These are phyloP conservation scores for Gastrophysa polygoni DNA, from an alignment of 2,888 invertebrate species.

Conservation along the genomic window DNA sequence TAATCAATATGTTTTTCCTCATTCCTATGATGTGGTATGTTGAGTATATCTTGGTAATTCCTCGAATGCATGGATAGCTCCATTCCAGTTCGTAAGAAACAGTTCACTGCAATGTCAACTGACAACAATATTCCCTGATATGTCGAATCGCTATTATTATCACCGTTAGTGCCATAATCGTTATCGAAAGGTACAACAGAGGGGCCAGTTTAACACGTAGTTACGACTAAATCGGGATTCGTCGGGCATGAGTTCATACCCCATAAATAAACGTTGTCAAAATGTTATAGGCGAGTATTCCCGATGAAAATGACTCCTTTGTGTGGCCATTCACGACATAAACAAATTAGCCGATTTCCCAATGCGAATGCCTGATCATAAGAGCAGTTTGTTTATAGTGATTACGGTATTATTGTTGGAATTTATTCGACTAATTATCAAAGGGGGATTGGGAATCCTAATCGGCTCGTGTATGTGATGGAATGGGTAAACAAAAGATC, in stretches of 20 bases:
- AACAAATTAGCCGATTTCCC: conserved; percentile 26
- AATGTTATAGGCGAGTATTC: conserved; percentile 21
- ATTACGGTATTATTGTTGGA: conserved; percentile 19
- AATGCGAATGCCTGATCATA: conserved; percentile 25
- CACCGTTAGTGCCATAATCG: no score
- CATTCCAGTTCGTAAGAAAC: no score
- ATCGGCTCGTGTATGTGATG: background rate
- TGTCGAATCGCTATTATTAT: no score
- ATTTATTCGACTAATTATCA: conserved; percentile 23
- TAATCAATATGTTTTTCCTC: no score
- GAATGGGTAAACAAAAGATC: background rate
- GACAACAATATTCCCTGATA: no score
- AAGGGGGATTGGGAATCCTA: background rate
- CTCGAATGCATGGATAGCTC: no score
- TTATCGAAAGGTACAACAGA: no score
- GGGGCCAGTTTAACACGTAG: background rate
- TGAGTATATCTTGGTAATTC: no score
- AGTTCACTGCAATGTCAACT: no score
- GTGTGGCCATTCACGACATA: conserved; percentile 24
- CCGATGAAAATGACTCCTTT: conserved; percentile 28
- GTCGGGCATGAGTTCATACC: conserved; percentile 24
- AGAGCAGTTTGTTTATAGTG: conserved; percentile 20
- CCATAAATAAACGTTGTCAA: conserved; percentile 30
- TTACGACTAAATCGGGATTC: conserved; percentile 23
- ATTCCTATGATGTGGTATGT: no score